phyloP scores from a whole-genome alignment of 2,888 invertebrate genomes.

The Cantharis nigra region DNA sequence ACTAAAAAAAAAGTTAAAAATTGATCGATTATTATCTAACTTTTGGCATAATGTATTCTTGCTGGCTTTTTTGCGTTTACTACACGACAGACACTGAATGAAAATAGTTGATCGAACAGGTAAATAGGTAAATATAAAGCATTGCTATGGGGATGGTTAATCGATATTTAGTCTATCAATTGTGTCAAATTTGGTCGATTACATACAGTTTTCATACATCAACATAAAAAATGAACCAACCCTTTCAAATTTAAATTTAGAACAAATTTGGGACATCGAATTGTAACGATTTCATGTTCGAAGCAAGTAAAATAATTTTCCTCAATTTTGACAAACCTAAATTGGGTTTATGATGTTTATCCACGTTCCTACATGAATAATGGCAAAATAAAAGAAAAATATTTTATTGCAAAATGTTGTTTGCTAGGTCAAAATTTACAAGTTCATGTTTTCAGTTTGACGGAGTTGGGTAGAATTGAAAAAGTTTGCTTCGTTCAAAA shows the following conservation, averaged over 20 bases:
- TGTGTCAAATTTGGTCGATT: neutral
- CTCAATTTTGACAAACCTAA: neutral
- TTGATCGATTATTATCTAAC: slow-evolving; percentile 39
- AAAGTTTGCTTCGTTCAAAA: too few relatives aligned
- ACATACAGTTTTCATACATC: neutral
- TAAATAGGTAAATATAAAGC: slow-evolving; percentile 29
- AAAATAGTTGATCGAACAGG: slow-evolving; percentile 6
- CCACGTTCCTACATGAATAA: neutral
- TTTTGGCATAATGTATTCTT: slow-evolving; percentile 31
- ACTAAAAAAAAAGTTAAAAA: slow-evolving; percentile 7
- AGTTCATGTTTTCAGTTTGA: neutral
- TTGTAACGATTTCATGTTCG: neutral
- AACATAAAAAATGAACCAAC: neutral
- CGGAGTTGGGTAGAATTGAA: neutral
- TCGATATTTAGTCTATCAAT: slow-evolving; percentile 24
- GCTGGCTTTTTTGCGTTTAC: slow-evolving; percentile 6
- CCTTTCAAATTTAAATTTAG: neutral
- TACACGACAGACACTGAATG: slow-evolving; percentile 6
- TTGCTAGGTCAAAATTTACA: neutral
- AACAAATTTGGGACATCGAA: neutral
- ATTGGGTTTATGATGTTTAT: neutral
- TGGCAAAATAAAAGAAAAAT: neutral
- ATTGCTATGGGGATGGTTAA: slow-evolving; percentile 33
- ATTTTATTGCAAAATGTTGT: neutral
- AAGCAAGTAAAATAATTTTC: neutral